Percentiles rank a stretch among this genome's conserved stretches.
phyloP scores from a whole-genome alignment of 2,113 vertebrate genomes.

The Phocoena phocoena region DNA sequence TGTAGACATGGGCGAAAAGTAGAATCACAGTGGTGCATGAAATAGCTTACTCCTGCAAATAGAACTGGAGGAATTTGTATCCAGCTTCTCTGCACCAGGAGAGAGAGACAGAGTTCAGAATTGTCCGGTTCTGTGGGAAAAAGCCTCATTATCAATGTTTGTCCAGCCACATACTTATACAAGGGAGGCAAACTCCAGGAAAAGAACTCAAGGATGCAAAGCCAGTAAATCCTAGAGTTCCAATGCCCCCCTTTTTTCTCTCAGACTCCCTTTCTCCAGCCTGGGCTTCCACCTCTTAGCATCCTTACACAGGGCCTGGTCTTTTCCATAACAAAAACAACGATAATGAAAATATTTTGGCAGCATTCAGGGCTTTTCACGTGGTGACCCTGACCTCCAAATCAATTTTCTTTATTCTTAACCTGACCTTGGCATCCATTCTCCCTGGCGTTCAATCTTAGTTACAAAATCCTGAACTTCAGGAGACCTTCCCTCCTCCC shows the following conservation, averaged over 20 bases:
- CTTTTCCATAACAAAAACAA: constrained; percentile 67
- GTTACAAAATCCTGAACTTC: constrained; percentile 80
- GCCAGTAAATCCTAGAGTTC: constrained; percentile 59
- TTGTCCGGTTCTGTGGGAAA: constrained; percentile 40
- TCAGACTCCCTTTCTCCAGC: neutral
- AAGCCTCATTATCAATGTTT: constrained; percentile 28
- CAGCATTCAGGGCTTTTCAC: constrained; percentile 61
- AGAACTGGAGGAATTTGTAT: constrained; percentile 53
- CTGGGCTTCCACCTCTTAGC: neutral
- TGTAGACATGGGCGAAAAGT: constrained; percentile 54
- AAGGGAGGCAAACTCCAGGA: constrained; percentile 50
- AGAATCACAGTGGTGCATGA: constrained; percentile 67
- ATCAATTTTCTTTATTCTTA: constrained; percentile 83
- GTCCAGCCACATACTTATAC: neutral
- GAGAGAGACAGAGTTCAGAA: neutral
- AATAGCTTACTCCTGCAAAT: constrained; percentile 76
- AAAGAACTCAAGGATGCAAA: constrained; percentile 37
- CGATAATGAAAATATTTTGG: constrained; percentile 73
- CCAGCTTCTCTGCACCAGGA: constrained; percentile 39
- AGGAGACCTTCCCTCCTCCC: constrained; percentile 54
- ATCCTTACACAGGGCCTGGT: neutral
- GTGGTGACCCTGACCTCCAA: constrained; percentile 71
- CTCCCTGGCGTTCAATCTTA: constrained; percentile 69
- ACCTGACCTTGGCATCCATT: constrained; percentile 79
- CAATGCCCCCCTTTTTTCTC: neutral